A percentile compares a stretch with the other conserved stretches of the same genome.
phyloP scores from a whole-genome alignment of 2,888 invertebrate genomes.

The Ectemnius cavifrons region DNA sequence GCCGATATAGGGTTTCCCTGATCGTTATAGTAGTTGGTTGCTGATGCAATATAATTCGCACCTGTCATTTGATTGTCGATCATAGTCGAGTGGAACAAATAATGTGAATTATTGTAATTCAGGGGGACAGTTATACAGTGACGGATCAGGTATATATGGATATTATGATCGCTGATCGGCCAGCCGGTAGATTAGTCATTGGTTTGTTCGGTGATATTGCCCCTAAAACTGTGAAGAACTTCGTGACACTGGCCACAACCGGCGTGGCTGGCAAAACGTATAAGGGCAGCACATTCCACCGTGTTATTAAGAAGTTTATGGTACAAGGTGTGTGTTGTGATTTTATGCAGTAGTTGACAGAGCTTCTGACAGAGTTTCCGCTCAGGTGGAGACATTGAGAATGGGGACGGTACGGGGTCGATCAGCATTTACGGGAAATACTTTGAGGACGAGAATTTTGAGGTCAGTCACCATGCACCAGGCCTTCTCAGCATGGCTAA shows the following conservation, averaged over 20 bases:
- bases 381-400: conserved; percentile 90
- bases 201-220: conserved; percentile 93
- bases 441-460: conserved; percentile 93
- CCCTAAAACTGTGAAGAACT: conserved; percentile 93
- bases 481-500: conserved; percentile 97
- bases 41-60: neutral
- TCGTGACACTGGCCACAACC: conserved; percentile 87
- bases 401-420: conserved; percentile 90
- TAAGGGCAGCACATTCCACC: conserved; percentile 88
- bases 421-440: conserved; percentile 91
- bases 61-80: neutral
- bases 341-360: neutral
- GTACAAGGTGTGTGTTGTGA: conserved; percentile 87
- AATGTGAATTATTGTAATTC: conserved; percentile 61
- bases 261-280: conserved; percentile 89
- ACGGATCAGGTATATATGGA: conserved; percentile 92
- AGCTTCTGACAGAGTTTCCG: neutral
- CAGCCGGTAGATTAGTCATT: conserved; percentile 88
- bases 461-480: conserved; percentile 87
- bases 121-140: conserved; percentile 84
- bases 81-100: neutral
- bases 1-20: conserved; percentile 56
- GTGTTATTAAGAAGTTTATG: conserved; percentile 93
- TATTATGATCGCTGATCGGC: conserved; percentile 85
- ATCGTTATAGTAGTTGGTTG: conserved; percentile 5